phyloP scores from a whole-genome alignment of 2,888 invertebrate genomes.

The Epirrhoe alternata region DNA sequence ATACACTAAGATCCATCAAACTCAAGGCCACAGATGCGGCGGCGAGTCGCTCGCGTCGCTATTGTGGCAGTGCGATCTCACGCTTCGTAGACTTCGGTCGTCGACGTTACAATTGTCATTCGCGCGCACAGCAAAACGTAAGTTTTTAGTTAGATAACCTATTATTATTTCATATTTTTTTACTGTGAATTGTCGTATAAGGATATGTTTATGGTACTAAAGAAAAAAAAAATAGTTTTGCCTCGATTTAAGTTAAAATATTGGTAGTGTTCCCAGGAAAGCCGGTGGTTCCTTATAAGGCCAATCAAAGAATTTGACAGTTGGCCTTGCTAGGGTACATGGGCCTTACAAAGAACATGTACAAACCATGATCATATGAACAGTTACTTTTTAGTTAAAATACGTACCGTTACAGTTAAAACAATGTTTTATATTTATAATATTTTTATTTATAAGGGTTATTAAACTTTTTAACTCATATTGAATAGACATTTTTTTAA shows the following conservation, averaged over 20 bases:
- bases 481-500: too few relatives aligned
- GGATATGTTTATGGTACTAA: conserved; percentile 31
- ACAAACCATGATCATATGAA: not conserved
- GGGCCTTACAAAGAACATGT: conserved; percentile 6
- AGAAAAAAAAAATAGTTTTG: conserved; percentile 36
- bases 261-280: conserved; percentile 42
- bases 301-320: conserved; percentile 42
- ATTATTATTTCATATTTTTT: conserved; percentile 36
- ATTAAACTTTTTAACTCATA: too few relatives aligned
- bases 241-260: conserved; percentile 11
- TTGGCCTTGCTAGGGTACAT: conserved; percentile 32
- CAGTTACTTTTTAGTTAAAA: conserved; percentile 15
- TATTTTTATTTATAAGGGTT: too few relatives aligned
- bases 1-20: conserved; percentile 32
- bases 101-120: conserved; percentile 31
- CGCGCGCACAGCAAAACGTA: conserved; percentile 26
- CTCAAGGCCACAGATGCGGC: conserved; percentile 32
- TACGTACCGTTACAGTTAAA: conserved; percentile 15
- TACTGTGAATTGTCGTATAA: conserved; percentile 41
- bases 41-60: conserved; percentile 31
- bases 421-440: too few relatives aligned
- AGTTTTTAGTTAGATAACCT: conserved; percentile 27
- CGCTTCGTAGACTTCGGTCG: conserved; percentile 34
- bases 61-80: conserved; percentile 29
- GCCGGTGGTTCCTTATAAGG: conserved; percentile 46